These are phyloP conservation scores for Dasypogon diadema DNA, from an alignment of 2,888 invertebrate genomes.

Conservation along the genomic window DNA sequence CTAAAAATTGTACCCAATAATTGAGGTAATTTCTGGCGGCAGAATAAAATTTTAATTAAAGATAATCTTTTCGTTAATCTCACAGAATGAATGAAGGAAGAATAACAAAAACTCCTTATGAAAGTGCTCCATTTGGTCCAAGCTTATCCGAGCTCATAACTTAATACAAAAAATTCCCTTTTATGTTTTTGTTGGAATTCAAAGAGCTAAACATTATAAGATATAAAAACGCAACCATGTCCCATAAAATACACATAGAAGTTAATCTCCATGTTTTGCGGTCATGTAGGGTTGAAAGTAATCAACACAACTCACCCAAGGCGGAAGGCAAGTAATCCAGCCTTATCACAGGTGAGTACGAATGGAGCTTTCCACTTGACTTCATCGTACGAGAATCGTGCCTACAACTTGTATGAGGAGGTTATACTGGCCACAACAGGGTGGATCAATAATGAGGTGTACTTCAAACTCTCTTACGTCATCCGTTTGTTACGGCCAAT, in stretches of 20 bases:
- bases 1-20: no score
- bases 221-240: not conserved
- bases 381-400: not conserved
- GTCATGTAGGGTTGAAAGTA: constrained; percentile 23
- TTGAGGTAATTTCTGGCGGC: no score
- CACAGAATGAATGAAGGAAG: no score
- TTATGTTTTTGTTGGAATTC: not conserved
- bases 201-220: not conserved
- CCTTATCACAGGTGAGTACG: constrained; percentile 35
- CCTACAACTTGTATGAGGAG: constrained; percentile 2
- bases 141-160: no score
- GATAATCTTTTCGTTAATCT: no score
- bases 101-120: no score
- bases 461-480: constrained; percentile 43
- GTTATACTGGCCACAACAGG: not conserved
- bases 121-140: no score
- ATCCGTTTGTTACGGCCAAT: constrained; percentile 15
- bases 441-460: constrained; percentile 44
- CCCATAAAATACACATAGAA: not conserved
- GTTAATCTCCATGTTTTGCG: constrained; percentile 26
- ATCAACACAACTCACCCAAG: not conserved
- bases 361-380: constrained; percentile 12
- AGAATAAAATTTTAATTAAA: no score
- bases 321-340: not conserved
- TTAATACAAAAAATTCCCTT: no score